Base-by-base conservation (phyloP, 2,113 vertebrate genomes). In the Anhinga anhinga region DNA sequence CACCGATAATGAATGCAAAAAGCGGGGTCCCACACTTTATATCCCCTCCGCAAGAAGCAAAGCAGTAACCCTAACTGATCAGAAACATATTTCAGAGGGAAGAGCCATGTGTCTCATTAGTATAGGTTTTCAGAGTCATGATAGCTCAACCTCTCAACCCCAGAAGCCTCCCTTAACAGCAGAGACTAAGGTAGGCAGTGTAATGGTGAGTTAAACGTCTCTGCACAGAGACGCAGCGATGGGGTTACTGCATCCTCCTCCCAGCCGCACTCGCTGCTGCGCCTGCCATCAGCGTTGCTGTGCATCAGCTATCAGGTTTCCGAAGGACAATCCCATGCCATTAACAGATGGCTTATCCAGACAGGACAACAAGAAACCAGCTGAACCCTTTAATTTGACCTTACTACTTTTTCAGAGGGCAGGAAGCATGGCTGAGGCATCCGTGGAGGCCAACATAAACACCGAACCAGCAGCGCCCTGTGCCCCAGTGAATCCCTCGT, bases 31-130 rank as follows among this genome's bases (percentile, higher is more conserved):
- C 53, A 69, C 27, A 12, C 50, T 26, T 6, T 0, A 11, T 3
- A 5, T 9, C 45, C 58, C 79, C 55, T 10, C 6, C 0, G 0
- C 27, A 12, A 71, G 55, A 14, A 47, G 52, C 45, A 23, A 1
- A 16, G 38, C 71, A 8, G 15, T 1, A 53, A 26, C 50, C 32
- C 25, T 45, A 3, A 0, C 0, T 0, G 0, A 4, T 26, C 0
- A 17, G 59, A 63, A 59, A 32, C 15, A 3, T 2, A 5, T 49
- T 72, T 29, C 69, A 15, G 52, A 20, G 61, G n/a, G 45, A 26
- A 55, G 10, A 78, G 66, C 56, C 13, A 3, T 0, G 11, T 1
- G 1, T 22, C 34, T 15, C 63, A 2, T 27, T 1, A 15, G 34
- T 2, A 1, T 0, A 10, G 78, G 34, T 30, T 89, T 18, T 77